These are phyloP conservation scores for Epistrophe grossulariae DNA, from an alignment of 2,888 invertebrate species.

Conservation along the genomic window DNA sequence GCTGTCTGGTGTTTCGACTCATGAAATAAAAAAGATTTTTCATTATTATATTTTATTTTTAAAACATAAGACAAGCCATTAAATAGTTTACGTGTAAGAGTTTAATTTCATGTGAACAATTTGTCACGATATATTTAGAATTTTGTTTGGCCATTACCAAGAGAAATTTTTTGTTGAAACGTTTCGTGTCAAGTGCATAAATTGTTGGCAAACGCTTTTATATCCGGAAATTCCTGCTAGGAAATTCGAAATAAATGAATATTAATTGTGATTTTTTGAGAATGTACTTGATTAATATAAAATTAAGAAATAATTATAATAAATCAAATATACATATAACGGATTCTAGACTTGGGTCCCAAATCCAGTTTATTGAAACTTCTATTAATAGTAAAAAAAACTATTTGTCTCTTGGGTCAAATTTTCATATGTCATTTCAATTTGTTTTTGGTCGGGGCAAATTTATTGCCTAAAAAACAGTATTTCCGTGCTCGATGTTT, in stretches of 20 bases:
- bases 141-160: conserved; percentile 37
- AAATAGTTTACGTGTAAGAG: conserved; percentile 68
- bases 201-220: conserved; percentile 64
- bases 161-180: conserved; percentile 47
- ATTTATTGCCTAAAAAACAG: too few species aligned
- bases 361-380: too few species aligned
- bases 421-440: too few species aligned
- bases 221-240: conserved; percentile 59
- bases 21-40: conserved; percentile 32
- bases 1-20: conserved; percentile 47
- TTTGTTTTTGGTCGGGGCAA: too few species aligned
- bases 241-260: conserved; percentile 26
- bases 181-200: conserved; percentile 63
- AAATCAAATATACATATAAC: conserved; percentile 13
- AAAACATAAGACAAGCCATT: conserved; percentile 67
- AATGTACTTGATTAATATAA: not conserved
- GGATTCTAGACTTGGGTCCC: not conserved
- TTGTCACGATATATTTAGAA: conserved; percentile 68
- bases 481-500: too few species aligned
- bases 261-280: conserved; percentile 33
- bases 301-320: not conserved
- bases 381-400: too few species aligned
- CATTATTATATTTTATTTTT: conserved; percentile 47
- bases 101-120: conserved; percentile 58
- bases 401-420: too few species aligned